These are phyloP conservation scores for Polyommatus icarus DNA, from an alignment of 2,888 invertebrate species.

Conservation along the genomic window DNA sequence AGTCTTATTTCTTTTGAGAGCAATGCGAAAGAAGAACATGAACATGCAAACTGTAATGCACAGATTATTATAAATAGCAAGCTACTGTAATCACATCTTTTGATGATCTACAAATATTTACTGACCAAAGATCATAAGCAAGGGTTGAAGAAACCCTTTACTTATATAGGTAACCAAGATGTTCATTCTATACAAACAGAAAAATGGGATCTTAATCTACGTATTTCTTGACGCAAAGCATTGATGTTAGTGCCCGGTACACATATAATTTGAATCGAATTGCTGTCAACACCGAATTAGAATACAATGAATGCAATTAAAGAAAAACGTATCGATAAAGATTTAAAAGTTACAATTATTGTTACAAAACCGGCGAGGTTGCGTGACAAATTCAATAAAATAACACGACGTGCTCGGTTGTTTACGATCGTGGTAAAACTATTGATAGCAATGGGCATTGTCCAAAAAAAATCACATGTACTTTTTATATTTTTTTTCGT, in stretches of 20 bases:
- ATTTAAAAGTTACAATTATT: not conserved
- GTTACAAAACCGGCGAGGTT: not conserved
- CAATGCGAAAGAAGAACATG: too few relatives aligned
- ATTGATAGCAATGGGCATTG: not conserved
- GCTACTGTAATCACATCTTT: too few relatives aligned
- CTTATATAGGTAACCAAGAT: too few relatives aligned
- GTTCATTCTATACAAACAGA: too few relatives aligned
- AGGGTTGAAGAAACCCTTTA: too few relatives aligned
- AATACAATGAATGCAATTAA: not conserved
- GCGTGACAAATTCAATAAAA: constrained; percentile 14
- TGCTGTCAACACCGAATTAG: not conserved
- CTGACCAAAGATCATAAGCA: too few relatives aligned
- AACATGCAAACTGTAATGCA: too few relatives aligned
- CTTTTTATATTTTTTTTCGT: too few relatives aligned
- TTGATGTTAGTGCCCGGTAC: not conserved
- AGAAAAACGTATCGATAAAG: not conserved
- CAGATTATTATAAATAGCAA: too few relatives aligned
- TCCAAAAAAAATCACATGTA: too few relatives aligned
- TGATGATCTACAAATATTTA: too few relatives aligned
- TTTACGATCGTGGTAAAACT: not conserved
- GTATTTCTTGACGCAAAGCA: not conserved
- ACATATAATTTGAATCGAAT: not conserved
- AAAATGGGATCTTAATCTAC: not conserved
- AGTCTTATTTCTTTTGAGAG: too few relatives aligned
- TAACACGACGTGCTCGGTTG: not conserved